Percentiles rank a stretch among this genome's conserved stretches.
phyloP scores from a whole-genome alignment of 2,797 vertebrate genomes.

The Eulemur mongoz region DNA sequence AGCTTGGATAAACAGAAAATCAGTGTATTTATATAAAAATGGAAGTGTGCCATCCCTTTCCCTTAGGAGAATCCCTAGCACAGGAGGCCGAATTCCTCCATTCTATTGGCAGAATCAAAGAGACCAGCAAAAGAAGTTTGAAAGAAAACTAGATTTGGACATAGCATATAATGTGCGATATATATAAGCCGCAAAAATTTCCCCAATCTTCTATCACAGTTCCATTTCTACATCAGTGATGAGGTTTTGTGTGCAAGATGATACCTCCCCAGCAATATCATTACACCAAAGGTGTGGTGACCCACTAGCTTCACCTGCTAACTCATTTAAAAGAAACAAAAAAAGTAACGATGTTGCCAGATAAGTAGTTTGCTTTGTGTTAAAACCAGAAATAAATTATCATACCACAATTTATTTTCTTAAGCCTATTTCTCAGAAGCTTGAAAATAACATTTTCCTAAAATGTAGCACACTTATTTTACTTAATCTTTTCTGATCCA shows the following conservation, averaged over 20 bases:
- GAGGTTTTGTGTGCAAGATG: background rate
- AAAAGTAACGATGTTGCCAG: background rate
- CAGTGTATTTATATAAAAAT: slow-evolving; percentile 37
- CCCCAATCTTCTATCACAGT: background rate
- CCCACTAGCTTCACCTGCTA: background rate
- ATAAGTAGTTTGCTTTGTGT: background rate
- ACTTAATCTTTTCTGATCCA: background rate
- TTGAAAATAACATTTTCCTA: slow-evolving; percentile 31
- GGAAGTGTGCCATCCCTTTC: background rate
- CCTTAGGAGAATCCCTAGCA: slow-evolving; percentile 33
- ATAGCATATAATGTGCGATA: slow-evolving; percentile 42
- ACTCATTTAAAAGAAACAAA: slow-evolving; percentile 8
- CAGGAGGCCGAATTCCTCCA: slow-evolving; percentile 6
- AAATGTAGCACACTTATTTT: background rate
- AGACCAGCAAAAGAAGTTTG: background rate
- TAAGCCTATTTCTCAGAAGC: background rate
- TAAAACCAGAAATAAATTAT: slow-evolving; percentile 22
- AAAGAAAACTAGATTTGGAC: slow-evolving; percentile 48
- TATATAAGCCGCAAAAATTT: slow-evolving; percentile 6
- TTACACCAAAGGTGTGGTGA: background rate
- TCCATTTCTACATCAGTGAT: slow-evolving; percentile 26
- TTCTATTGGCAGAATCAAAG: slow-evolving; percentile 42
- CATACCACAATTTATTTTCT: background rate
- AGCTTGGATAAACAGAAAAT: slow-evolving; percentile 33
- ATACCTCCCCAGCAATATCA: slow-evolving; percentile 6